Base-by-base conservation (phyloP, 2,113 vertebrate species). In the Prunella himalayana region DNA sequence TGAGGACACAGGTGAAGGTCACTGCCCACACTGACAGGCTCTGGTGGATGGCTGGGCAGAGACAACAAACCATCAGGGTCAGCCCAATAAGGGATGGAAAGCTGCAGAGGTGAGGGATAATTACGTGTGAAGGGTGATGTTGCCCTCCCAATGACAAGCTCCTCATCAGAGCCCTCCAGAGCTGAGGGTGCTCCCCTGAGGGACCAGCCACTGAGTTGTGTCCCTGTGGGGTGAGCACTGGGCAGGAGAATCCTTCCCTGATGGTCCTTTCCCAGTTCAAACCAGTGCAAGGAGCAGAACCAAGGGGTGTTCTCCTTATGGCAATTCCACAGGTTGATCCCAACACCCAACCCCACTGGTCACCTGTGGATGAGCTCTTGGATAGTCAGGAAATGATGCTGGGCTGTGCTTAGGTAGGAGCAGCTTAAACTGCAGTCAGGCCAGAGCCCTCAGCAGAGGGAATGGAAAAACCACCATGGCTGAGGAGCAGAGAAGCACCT, bases 51-150 rank as follows among this genome's bases (percentile, higher is more conserved):
- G 68, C 87, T 93, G 88, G 77, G 70, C 59, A 70, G 91, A 94
- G 96, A 96, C 91, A 96, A 94, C 69, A 89, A 92, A 72, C 80
- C 75, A 20, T 39, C 21, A 10, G 61, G 95, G 69, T 92, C 93
- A 84, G 51, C 65, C n/a, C 0, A 1, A 66, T 37, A 79, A 80
- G 75, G 80, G 78, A 60, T 28, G 63, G 37, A 77, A 93, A 35
- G 60, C 51, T 94, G 69, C n/a, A 20, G 92, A 77, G 72, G 56
- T 0, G 7, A 90, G 80, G 82, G 82, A 86, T 90, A 78, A 92
- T 69, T 47, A 37, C 0, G 1, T 65, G 92, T 61, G 80, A 88
- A 93, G 95, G 93, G 80, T 0, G 1, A 37, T 51, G 59, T 25
- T 59, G 84, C 15, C 56, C 51, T 86, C 41, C 60, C 44, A 31